Conservation (phyloP, 2,797 vertebrate species). For the Xenops minutus region DNA sequence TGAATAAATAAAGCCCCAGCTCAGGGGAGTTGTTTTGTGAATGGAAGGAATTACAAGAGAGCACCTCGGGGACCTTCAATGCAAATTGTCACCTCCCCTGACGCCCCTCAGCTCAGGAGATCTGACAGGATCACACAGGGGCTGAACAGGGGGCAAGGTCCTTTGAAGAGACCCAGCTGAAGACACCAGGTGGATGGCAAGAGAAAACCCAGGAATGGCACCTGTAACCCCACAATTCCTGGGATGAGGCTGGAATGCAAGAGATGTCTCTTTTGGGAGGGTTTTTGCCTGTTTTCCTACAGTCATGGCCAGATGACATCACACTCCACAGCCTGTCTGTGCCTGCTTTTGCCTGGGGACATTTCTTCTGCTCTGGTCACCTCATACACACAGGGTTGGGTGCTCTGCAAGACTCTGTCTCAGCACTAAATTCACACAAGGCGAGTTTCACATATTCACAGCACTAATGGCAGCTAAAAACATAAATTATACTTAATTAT, state of each 20-base stretch:
- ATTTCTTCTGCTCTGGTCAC: background rate
- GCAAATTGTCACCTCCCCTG: background rate
- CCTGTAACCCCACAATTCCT: background rate
- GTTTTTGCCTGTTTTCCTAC: background rate
- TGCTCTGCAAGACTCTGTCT: background rate
- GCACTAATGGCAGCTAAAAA: background rate
- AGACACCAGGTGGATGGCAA: background rate
- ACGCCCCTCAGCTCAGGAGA: background rate
- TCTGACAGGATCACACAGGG: background rate
- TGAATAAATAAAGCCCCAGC: background rate
- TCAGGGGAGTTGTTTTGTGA: background rate
- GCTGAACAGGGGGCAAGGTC: background rate
- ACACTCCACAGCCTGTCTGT: rapidly evolving
- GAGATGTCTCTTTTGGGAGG: background rate
- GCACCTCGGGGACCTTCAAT: background rate
- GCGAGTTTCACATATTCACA: background rate
- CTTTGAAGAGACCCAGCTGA: background rate
- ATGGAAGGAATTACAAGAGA: background rate
- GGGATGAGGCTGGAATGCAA: background rate
- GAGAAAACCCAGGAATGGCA: background rate
- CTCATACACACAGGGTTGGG: rapidly evolving
- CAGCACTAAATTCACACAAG: background rate
- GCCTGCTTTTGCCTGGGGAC: background rate
- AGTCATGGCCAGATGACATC: background rate
- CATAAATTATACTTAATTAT: background rate